Base-by-base conservation (phyloP, 2,888 invertebrate species). In the Tinea semifulvella region DNA sequence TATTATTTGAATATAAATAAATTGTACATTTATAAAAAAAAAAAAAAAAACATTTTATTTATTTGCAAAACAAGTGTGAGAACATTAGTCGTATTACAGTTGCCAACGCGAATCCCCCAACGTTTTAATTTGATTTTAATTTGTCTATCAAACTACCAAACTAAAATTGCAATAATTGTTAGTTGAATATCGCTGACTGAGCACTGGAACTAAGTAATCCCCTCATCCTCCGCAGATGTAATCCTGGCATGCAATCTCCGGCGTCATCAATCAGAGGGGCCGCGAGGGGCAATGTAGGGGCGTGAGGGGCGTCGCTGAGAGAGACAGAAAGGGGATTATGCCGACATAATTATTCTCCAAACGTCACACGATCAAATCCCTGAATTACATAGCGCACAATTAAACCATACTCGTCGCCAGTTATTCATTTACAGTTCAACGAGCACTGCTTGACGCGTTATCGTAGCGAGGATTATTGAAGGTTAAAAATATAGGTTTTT, bases 221-320 rank as follows among this genome's bases (percentile, higher is more conserved):
- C 64, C 60, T 73, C 68, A 71, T 75, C 71, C 75, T 66, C 61
- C 64, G 62, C 65, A 72, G 72, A 70, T 74, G 69, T 76, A 74
- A 74, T 73, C 74, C 72, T 72, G 75, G 72, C 74, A 71, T 72
- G 75, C 74, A 76, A 76, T 76, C 74, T 76, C 73, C 76, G 72
- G 64, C 55, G 60, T 68, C 65, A 76, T 76, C 75, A 76, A 76
- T 76, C 75, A 74, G 58, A 46, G 53, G 54, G 52, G 45, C 54
- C 52, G 48, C n/a, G n/a, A n/a, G n/a, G n/a, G n/a, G n/a, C n/a
- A 53, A 52, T 5, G n/a, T 11, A 3, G 31, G 49, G 43, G 43
- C 5, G 31, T 31, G 50, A 47, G 25, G 28, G 45, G 19, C 31
- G 27, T n/a, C 36, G 49, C 45, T 52, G 45, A 20, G 50, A 54